Percentiles rank a stretch among this genome's conserved stretches.
Evolutionary conservation across 2,113 vertebrate species (phyloP).

Genomic region (Astatoreochromis straeleni): DNA sequence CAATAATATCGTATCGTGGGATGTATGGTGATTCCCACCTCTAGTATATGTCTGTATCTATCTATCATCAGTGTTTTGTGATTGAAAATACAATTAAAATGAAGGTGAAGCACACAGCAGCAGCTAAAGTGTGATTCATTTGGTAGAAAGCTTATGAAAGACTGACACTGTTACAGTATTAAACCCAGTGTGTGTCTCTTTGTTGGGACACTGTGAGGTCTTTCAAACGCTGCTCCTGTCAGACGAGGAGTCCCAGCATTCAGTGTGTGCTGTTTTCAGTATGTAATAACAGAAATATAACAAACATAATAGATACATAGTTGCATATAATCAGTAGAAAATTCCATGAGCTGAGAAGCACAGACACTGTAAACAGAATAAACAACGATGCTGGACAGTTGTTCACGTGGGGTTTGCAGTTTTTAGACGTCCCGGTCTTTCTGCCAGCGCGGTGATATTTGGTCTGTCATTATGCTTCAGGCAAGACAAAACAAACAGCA

Average conservation of each 20-base stretch:
- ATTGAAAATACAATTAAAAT: background rate
- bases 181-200: background rate
- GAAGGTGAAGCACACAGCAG: background rate
- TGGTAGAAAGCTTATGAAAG: background rate
- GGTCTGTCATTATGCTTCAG: background rate
- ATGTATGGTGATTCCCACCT: no score
- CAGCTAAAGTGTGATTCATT: background rate
- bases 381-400: fast-evolving
- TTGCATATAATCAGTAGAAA: background rate
- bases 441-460: background rate
- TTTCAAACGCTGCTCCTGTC: background rate
- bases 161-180: background rate
- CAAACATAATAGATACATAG: background rate
- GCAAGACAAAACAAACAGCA: background rate
- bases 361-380: background rate
- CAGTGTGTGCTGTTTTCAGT: background rate
- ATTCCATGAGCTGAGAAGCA: background rate
- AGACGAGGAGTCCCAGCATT: background rate
- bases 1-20: no score
- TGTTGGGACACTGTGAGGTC: background rate
- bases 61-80: background rate
- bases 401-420: fast-evolving
- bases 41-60: background rate
- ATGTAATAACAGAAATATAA: fast-evolving
- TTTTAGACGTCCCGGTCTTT: background rate